A percentile compares a stretch with the other conserved stretches of the same genome.
Conservation (phyloP, 2,113 vertebrate species). For the Deroptyus accipitrinus region DNA sequence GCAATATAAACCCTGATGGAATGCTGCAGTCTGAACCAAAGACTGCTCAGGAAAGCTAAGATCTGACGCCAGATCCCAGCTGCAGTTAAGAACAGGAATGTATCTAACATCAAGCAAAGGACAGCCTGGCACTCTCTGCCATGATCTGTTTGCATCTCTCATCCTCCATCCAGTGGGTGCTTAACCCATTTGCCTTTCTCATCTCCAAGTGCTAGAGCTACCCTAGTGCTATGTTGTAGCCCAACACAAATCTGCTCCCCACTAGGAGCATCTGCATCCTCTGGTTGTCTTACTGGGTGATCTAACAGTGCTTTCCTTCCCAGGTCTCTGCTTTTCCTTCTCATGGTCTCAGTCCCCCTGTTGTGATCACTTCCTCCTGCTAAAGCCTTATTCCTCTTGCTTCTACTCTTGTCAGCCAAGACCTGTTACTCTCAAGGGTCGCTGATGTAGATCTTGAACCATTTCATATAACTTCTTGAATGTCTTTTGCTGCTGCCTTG, state of each 20-base stretch:
- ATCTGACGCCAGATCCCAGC: not conserved
- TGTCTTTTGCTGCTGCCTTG: not conserved
- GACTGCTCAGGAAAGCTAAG: not conserved
- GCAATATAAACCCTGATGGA: slow-evolving; percentile 12
- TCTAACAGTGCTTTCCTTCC: not conserved
- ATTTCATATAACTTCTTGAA: not conserved
- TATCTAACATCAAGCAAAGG: not conserved
- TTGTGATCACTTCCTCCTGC: not conserved
- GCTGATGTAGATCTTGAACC: not conserved
- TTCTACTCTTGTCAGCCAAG: not conserved
- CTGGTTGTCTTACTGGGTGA: not conserved
- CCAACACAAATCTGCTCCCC: not conserved
- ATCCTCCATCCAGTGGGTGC: not conserved
- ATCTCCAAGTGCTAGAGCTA: not conserved
- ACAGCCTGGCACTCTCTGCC: not conserved
- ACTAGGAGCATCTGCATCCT: not conserved
- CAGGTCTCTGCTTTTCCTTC: not conserved
- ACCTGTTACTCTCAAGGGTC: not conserved
- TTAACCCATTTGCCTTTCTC: not conserved
- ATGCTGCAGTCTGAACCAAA: not conserved
- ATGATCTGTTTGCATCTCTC: not conserved
- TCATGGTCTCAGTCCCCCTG: not conserved
- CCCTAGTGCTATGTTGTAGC: not conserved
- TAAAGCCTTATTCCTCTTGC: not conserved
- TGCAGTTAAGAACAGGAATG: not conserved